Evolutionary conservation across 2,888 invertebrate genomes (phyloP).

Genomic region (Branchinecta sandiegonensis): DNA sequence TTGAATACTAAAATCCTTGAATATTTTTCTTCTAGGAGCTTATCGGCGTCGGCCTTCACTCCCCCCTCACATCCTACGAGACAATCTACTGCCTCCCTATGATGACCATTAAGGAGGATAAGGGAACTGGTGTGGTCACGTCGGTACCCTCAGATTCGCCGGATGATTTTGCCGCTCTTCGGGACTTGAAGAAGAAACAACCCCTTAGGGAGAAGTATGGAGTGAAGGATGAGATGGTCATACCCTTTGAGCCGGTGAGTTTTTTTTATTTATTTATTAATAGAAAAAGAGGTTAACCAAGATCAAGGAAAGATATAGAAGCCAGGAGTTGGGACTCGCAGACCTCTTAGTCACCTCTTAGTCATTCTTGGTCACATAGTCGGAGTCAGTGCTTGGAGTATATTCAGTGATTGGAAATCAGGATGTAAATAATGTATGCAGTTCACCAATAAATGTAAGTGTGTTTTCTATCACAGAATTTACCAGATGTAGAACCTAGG

Average conservation of each 20-base stretch:
- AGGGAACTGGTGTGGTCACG: slow-evolving; percentile 95
- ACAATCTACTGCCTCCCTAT: slow-evolving; percentile 87
- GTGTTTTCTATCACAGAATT: too few species aligned
- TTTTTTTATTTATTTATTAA: not conserved
- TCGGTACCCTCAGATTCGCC: slow-evolving; percentile 98
- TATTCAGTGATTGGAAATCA: too few species aligned
- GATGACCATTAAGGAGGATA: slow-evolving; percentile 93
- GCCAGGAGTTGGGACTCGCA: too few species aligned
- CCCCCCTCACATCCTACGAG: slow-evolving; percentile 69
- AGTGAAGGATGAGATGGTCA: slow-evolving; percentile 64
- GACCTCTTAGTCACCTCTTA: too few species aligned
- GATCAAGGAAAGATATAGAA: too few species aligned
- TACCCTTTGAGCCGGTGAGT: slow-evolving; percentile 49
- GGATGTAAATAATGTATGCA: too few species aligned
- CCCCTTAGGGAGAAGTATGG: slow-evolving; percentile 73
- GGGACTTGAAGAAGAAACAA: slow-evolving; percentile 87
- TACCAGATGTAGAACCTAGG: too few species aligned
- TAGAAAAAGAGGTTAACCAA: too few species aligned
- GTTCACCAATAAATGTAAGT: too few species aligned
- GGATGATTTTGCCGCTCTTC: slow-evolving; percentile 90
- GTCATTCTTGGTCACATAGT: too few species aligned
- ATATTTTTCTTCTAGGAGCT: slow-evolving; percentile 42
- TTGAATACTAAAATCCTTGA: not conserved
- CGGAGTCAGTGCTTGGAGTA: too few species aligned
- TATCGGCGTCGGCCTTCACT: slow-evolving; percentile 64